Base-by-base conservation (phyloP, 2,113 vertebrate species). In the Callorhinus ursinus region DNA sequence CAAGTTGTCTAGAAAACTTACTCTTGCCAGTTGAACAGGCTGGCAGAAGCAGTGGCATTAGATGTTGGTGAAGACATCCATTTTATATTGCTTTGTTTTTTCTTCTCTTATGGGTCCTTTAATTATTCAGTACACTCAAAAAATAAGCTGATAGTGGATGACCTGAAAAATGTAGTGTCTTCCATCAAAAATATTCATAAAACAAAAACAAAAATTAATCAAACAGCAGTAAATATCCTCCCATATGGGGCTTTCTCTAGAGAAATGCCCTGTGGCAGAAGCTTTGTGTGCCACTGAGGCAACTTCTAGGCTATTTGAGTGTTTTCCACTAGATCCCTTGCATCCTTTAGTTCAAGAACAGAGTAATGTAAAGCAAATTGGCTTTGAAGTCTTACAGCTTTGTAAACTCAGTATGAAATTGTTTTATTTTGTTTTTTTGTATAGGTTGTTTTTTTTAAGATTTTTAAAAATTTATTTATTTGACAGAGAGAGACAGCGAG, bases 21-120 rank as follows among this genome's bases (percentile, higher is more conserved):
- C 67, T n/a, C 24, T 67, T 67, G 31, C 77, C 28, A 51, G 26
- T 39, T 72, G 61, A 80, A 7, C 28, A 69, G 76, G 53, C 77
- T 69, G 33, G 94, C 72, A 93, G 90, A 84, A 95, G 36, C 90
- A 81, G 1, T 88, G 72, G 22, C 46, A 16, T 93, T 93, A 63
- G 57, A 24, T 85, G 6, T 72, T 80, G 7, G n/a, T 72, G 31
- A 94, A 74, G 51, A 42, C 24, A 83, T 87, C 22, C 8, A 61
- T 87, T 92, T 92, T 72, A 82, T 93, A 19, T 90, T 72, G 80
- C 16, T 94, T 96, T 92, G 14, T 93, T 93, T 95, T 93, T 39
- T 61, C 82, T 91, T 91, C 63, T 88, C 69, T 93, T 7, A 67
- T 55, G 61, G 79, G 16, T 7, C 49, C 55, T 49, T 85, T 97